Conservation (phyloP, 2,113 vertebrate species). For the Rhinichthys klamathensis region DNA sequence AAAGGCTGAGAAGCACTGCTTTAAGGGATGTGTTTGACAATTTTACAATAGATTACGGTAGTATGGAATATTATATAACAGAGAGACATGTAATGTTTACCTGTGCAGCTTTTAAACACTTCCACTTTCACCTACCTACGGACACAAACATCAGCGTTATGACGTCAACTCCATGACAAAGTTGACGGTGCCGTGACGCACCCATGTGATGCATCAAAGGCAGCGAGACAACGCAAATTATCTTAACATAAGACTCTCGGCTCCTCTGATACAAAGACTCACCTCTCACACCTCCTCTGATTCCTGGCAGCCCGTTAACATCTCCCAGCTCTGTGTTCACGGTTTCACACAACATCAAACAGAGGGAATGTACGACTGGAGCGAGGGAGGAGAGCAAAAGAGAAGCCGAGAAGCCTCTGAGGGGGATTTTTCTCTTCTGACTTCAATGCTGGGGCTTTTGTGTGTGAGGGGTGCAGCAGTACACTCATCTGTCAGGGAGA, state of each 20-base stretch:
- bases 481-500: conserved; percentile 71
- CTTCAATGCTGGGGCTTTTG: conserved; percentile 71
- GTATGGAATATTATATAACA: neutral
- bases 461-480: conserved; percentile 58
- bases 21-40: neutral
- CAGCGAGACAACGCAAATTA: conserved; percentile 12
- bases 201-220: conserved; percentile 55
- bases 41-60: neutral
- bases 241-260: conserved; percentile 26
- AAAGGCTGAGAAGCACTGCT: neutral
- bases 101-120: neutral
- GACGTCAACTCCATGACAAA: conserved; percentile 8
- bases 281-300: conserved; percentile 33
- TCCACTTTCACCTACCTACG: neutral
- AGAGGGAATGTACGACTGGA: conserved; percentile 27
- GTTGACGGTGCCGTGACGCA: conserved; percentile 14
- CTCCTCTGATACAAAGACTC: conserved; percentile 36
- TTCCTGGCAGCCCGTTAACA: conserved; percentile 54
- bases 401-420: conserved; percentile 56
- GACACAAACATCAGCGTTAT: conserved; percentile 3
- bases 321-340: conserved; percentile 57
- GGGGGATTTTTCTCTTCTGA: conserved; percentile 60
- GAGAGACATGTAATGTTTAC: neutral
- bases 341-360: conserved; percentile 63
- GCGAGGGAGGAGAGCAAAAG: conserved; percentile 6